These are phyloP conservation scores for Lineus longissimus DNA, from an alignment of 1,140 invertebrate species.

Conservation along the genomic window DNA sequence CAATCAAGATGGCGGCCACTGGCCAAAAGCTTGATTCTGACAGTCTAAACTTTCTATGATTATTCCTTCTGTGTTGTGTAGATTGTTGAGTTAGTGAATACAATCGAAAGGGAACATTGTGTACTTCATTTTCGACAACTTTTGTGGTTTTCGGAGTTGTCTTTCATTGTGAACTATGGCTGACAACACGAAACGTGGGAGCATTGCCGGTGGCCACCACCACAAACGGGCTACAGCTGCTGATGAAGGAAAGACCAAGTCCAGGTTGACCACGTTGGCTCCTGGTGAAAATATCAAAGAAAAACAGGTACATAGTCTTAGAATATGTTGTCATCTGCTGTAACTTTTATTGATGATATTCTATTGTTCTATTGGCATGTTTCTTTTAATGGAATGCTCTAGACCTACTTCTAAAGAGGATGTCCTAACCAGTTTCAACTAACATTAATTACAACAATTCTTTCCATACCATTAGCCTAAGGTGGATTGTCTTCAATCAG, in stretches of 20 bases:
- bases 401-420: neutral
- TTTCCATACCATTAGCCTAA: neutral
- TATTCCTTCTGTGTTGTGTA: too few species aligned
- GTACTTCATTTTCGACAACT: too few species aligned
- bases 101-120: too few species aligned
- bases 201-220: neutral
- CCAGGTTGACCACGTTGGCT: conserved; percentile 35
- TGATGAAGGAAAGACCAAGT: conserved; percentile 31
- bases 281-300: conserved; percentile 47
- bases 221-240: conserved; percentile 6
- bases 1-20: too few species aligned
- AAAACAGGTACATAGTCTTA: conserved; percentile 40
- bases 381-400: neutral
- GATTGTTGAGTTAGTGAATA: too few species aligned
- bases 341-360: conserved; percentile 3
- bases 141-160: too few species aligned
- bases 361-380: neutral
- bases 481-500: neutral
- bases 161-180: too few species aligned
- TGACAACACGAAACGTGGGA: too few species aligned
- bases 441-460: neutral
- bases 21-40: too few species aligned
- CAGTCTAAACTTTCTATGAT: too few species aligned
- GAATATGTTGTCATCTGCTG: neutral
- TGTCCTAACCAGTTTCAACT: neutral